Base-by-base conservation (phyloP, 2,113 vertebrate species). In the Pelusios castaneus region DNA sequence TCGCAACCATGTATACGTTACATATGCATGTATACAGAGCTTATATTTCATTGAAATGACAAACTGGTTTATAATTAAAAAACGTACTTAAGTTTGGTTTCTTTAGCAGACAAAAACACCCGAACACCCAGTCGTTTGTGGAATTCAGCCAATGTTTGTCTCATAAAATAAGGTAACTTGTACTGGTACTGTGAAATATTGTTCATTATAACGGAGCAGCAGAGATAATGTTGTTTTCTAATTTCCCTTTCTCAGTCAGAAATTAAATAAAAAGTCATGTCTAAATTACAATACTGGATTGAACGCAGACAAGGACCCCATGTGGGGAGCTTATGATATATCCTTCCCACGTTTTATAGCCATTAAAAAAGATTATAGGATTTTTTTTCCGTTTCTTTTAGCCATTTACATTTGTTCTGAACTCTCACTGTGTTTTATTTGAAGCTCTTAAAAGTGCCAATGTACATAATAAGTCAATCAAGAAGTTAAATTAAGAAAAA, bases 211-310 rank as follows among this genome's bases (percentile, higher is more conserved):
- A 98, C 95, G 6, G 96, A 98, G 97, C 97, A 96, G 97, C 98
- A 95, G 98, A 98, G 98, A 98, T 98, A 98, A 98, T 98, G 97
- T 97, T 97, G 98, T 97, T 98, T 98, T 97, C 98, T 98, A 98
- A 98, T 98, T 98, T 98, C 98, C 97, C 98, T 98, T 98, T 98
- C 98, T 98, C 98, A 98, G 98, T 98, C 98, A 98, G 98, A 98
- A 98, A 98, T 98, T 98, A 98, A 98, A 98, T 98, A 98, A 98
- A 98, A 98, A 98, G 98, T 98, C 98, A 98, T 98, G 98, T 98
- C 98, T 98, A 98, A 98, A 98, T 98, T 98, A 98, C 98, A 98
- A 98, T 96, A 97, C 97, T 98, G 98, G 98, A 98, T 98, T 98
- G 97, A 98, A 97, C 96, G 97, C 97, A 98, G 98, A 97, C 82